Evolutionary conservation across 2,888 invertebrate species (phyloP), one percentile per base, ranked within the genome.

Genomic region (Cryptophagus acutangulus): DNA sequence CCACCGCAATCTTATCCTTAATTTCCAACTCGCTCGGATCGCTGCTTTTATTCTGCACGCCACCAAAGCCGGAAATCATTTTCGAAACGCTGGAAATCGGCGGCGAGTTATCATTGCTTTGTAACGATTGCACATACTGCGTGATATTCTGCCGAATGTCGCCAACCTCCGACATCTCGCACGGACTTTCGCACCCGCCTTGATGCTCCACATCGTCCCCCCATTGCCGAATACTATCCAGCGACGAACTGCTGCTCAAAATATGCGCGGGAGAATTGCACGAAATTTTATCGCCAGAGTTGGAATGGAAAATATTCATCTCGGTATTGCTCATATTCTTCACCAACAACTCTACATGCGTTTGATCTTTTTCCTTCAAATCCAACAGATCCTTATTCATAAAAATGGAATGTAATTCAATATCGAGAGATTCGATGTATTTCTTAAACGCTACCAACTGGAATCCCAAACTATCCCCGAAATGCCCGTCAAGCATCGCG

Each of bases 211-310:
- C 45, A 45, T 70, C 70, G 31, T 70, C 69, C 2, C 63, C 66
- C 65, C 69, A 70, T 42, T 69, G 69, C 44, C 66, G 52, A 17
- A 71, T 67, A 45, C 71, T 70, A 41, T 71, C 70, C 42, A 71
- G 54, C 4, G 68, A 68, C 2, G 69, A 70, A 43, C 67, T 69
- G 2, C 64, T 56, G 44, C 67, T 69, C 35, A 70, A 52, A 38
- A 65, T 59, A 28, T 58, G 60, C 13, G 61, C 63, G 0, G 67
- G 66, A 12, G 66, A 66, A 41, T 56, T 57, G 17, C 35, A 26
- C 13, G 17, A 41, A 3, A 41, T 37, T 42, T 45, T 45, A 6
- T 51, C 49, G 13, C 33, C 35, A 14, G 51, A 49, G 31, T 48
- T 51, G 5, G 51, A 46, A 42, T 51, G 47, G 8, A 40, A 48